Conservation (phyloP, 1,140 invertebrate genomes). For the Papilio polytes region DNA sequence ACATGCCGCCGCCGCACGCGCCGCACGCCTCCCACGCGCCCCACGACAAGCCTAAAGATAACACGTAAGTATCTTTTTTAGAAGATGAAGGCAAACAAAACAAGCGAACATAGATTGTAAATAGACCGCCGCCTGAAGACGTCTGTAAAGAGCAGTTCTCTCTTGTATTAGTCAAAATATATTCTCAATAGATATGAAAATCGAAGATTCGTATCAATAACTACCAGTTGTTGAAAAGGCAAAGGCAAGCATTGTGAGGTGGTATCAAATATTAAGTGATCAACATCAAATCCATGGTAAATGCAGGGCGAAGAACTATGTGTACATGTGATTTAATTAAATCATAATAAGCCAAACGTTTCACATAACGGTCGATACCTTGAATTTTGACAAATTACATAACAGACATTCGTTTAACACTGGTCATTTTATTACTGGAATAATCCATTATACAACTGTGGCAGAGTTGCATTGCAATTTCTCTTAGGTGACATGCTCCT, state of each 20-base stretch:
- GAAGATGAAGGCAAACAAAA: not conserved
- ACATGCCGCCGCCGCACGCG: conserved; percentile 93
- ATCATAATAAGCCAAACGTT: too few species aligned
- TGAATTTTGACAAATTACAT: too few species aligned
- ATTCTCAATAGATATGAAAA: too few species aligned
- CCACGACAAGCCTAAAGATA: conserved; percentile 90
- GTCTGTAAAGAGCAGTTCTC: too few species aligned
- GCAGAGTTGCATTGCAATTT: not conserved
- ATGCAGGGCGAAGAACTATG: too few species aligned
- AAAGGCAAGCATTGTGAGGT: not conserved
- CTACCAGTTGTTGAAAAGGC: too few species aligned
- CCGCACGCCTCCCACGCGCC: conserved; percentile 88
- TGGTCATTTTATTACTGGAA: too few species aligned
- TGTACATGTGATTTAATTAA: too few species aligned
- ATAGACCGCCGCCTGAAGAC: not conserved
- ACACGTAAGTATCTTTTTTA: conserved; percentile 86
- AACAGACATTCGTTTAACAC: too few species aligned
- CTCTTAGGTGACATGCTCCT: not conserved
- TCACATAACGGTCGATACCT: too few species aligned
- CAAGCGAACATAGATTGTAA: not conserved
- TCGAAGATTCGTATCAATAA: not conserved
- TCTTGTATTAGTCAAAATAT: too few species aligned
- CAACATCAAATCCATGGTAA: not conserved
- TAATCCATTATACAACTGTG: too few species aligned
- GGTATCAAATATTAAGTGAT: not conserved